Evolutionary conservation across 2,888 invertebrate species (phyloP).

Genomic region (Periphyllus acericola): DNA sequence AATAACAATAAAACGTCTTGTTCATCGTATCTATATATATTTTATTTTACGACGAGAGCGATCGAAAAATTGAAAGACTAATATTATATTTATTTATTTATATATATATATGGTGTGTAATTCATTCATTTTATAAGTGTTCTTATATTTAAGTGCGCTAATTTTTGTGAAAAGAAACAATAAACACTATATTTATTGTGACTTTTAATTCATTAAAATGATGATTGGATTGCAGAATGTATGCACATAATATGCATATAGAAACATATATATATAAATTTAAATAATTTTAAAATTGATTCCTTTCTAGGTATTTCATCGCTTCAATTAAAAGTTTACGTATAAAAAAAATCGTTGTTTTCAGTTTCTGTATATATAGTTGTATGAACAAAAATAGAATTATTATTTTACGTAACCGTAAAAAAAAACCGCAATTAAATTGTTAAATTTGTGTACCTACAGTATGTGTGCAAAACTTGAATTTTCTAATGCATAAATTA

Average conservation of each 20-base stretch:
- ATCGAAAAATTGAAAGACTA: not conserved
- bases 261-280: not conserved
- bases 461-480: not conserved
- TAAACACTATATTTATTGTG: not conserved
- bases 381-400: not conserved
- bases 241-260: not conserved
- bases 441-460: not conserved
- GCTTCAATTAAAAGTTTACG: not conserved
- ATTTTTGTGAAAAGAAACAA: not conserved
- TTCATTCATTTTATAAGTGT: not conserved
- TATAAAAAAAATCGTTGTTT: not conserved
- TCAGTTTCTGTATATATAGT: not conserved
- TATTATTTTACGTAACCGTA: not conserved
- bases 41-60: not conserved
- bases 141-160: not conserved
- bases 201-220: too few species aligned
- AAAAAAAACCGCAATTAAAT: not conserved
- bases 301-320: not conserved
- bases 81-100: too few species aligned
- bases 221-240: too few species aligned
- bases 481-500: not conserved
- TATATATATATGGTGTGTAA: not conserved
- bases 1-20: slow-evolving; percentile 22
- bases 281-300: not conserved
- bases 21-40: not conserved